Base-by-base conservation (phyloP, 1,140 invertebrate species). In the Eufriesea mexicana region DNA sequence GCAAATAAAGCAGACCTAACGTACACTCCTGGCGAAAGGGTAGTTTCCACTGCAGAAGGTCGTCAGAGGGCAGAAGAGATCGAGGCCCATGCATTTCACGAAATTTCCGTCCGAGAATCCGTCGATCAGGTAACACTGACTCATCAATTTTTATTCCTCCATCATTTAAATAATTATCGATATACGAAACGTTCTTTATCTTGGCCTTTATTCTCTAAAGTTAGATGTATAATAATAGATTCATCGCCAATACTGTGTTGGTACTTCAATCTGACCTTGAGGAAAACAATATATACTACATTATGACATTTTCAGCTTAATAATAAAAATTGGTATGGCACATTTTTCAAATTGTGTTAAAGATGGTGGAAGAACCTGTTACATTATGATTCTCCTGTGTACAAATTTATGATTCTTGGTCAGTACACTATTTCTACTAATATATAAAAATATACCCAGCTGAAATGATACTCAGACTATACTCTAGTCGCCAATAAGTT, bases 81-180 rank as follows among this genome's bases (percentile, higher is more conserved):
- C 75, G 97, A 97, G 54, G 98, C 97, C 90, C 96, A 97, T 20
- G 96, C 96, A 85, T 98, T 98, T 90, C 97, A 97, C 90, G 97
- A 98, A 92, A 97, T 98, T 70, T 98, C 97, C 4, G 97, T 97
- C 2, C 94, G 97, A 73, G 97, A 98, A 90, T 97, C 96, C 86
- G 96, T 97, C 64, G 96, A 97, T 57, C 96, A 97, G 95, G 96
- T 97, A 87, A 89, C 16, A 2, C 6, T 14, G 9, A 71, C 5
- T 10, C 12, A 0, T n/a, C 12, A n/a, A 73, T 45, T 16, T 16
- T 1, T 57, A 16, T 45, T n/a, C 9, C 5, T n/a, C 5, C 16
- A 5, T n/a, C 2, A 2, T 12, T 5, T 8, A 2, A 8, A 8
- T 25, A 1, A 71, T 68, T 8, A 20, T 51, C 51, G 16, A 7